A percentile compares a stretch with the other conserved stretches of the same genome.
phyloP scores from a whole-genome alignment of 2,113 vertebrate species.

The Oncorhynchus nerka region DNA sequence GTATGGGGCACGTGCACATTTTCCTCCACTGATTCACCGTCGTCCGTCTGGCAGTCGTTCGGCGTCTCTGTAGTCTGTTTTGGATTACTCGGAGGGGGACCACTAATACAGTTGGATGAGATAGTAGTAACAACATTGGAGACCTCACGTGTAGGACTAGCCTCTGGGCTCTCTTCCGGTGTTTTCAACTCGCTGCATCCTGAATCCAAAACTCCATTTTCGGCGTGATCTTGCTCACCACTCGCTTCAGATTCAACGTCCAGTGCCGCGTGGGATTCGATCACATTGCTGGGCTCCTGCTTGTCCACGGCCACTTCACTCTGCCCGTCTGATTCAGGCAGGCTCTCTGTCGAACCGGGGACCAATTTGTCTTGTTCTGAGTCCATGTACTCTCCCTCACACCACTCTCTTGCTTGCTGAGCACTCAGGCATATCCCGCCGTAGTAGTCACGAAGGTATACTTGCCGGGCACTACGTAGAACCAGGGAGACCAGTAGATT shows the following conservation, averaged over 20 bases:
- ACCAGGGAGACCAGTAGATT: slow-evolving; percentile 86
- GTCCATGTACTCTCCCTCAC: slow-evolving; percentile 41
- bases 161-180: neutral
- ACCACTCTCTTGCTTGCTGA: slow-evolving; percentile 21
- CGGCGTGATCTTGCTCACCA: neutral
- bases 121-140: neutral
- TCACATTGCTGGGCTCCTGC: neutral
- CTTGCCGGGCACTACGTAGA: slow-evolving; percentile 83
- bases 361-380: slow-evolving; percentile 4
- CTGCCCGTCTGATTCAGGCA: neutral
- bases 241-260: neutral
- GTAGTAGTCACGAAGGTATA: slow-evolving; percentile 78
- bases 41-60: neutral
- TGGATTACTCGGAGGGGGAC: neutral
- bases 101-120: neutral
- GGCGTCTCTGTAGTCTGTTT: neutral
- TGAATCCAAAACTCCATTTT: neutral
- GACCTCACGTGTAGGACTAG: neutral
- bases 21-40: neutral
- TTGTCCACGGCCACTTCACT: slow-evolving; percentile 8
- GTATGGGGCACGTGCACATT: slow-evolving; percentile 12
- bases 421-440: slow-evolving; percentile 43
- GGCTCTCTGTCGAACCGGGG: slow-evolving; percentile 1
- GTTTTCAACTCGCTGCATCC: neutral
- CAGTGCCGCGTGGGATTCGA: neutral